Percentiles rank a stretch among this genome's conserved stretches.
phyloP scores from a whole-genome alignment of 2,888 invertebrate species.

The Torymus tubicola region DNA sequence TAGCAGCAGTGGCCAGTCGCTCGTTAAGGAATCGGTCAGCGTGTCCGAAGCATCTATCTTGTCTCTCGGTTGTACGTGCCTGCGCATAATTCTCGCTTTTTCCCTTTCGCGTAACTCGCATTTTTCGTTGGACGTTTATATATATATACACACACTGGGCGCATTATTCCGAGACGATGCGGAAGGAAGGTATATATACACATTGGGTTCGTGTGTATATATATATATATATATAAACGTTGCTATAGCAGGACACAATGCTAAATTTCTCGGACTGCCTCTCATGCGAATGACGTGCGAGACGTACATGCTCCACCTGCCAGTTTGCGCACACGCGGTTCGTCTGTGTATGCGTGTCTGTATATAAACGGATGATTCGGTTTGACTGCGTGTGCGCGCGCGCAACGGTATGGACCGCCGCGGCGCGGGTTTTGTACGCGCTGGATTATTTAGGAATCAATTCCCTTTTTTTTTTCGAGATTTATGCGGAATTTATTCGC shows the following conservation, averaged over 20 bases:
- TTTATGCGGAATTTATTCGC: constrained; percentile 50
- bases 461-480: constrained; percentile 17
- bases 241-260: constrained; percentile 1
- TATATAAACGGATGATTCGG: background rate
- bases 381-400: no score
- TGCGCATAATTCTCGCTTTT: background rate
- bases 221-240: background rate
- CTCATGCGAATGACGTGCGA: constrained; percentile 6
- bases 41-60: constrained; percentile 53
- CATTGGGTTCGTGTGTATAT: no score
- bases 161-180: constrained; percentile 4
- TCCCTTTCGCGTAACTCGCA: constrained; percentile 11
- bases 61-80: constrained; percentile 14
- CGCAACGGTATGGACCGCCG: background rate
- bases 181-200: constrained; percentile 36
- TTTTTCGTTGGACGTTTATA: constrained; percentile 35
- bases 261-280: background rate
- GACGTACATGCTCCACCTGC: constrained; percentile 32
- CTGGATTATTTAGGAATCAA: constrained; percentile 44
- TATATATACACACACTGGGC: background rate
- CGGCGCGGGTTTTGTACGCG: background rate
- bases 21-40: constrained; percentile 56
- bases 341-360: background rate
- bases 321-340: background rate
- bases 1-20: background rate